Percentiles rank a stretch among this genome's conserved stretches.
These are phyloP conservation scores for Sorex maritimensis DNA, from an alignment of 2,797 vertebrate species.

Conservation along the genomic window DNA sequence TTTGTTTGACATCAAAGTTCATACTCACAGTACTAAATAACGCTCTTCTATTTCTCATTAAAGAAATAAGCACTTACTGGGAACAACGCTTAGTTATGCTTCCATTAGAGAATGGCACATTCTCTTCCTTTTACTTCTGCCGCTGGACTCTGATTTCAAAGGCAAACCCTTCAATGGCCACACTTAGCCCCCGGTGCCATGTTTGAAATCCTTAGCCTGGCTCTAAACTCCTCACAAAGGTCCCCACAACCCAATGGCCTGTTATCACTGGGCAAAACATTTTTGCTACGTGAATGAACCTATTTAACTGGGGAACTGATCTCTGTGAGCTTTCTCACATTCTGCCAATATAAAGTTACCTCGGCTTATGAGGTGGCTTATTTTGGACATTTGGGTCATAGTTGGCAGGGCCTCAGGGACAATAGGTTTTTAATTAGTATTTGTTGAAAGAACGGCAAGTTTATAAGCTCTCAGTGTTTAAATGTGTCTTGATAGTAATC, in stretches of 20 bases:
- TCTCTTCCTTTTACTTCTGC: background rate
- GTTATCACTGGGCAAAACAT: background rate
- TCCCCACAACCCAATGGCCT: background rate
- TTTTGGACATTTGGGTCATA: background rate
- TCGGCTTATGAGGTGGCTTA: background rate
- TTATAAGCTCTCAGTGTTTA: background rate
- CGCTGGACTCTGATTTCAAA: background rate
- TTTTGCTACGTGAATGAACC: background rate
- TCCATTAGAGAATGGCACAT: background rate
- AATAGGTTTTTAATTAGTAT: background rate
- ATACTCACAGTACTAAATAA: background rate
- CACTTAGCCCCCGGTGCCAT: background rate
- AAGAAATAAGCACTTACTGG: conserved; percentile 14
- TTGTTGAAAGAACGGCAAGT: conserved; percentile 51
- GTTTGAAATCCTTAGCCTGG: background rate
- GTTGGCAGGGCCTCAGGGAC: background rate
- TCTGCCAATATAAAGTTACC: background rate
- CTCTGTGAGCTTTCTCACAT: background rate
- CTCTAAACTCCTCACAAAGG: background rate
- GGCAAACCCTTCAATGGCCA: background rate
- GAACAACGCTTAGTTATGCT: background rate
- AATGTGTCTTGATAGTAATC: conserved; percentile 23
- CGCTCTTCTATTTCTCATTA: background rate
- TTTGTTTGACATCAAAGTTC: background rate
- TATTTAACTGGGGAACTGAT: background rate